These are phyloP conservation scores for Alauda arvensis DNA, from an alignment of 2,797 vertebrate species.

Conservation along the genomic window DNA sequence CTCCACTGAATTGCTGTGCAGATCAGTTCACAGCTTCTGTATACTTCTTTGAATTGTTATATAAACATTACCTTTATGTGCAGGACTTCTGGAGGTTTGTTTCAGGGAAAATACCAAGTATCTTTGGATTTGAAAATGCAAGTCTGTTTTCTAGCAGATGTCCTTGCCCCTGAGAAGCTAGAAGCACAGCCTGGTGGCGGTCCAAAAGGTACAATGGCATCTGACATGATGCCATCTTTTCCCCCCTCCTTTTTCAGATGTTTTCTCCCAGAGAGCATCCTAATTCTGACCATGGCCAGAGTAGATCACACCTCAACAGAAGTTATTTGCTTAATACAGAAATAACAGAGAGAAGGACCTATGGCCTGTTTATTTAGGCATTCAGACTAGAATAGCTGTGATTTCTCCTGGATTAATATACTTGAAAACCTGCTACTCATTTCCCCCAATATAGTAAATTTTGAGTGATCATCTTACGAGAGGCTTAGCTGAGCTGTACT, in stretches of 20 bases:
- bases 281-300: neutral
- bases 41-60: neutral
- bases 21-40: slow-evolving; percentile 4
- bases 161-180: neutral
- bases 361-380: neutral
- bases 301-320: neutral
- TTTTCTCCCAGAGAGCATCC: neutral
- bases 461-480: neutral
- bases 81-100: neutral
- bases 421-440: neutral
- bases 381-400: neutral
- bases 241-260: neutral
- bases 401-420: neutral
- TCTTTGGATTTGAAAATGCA: neutral
- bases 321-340: neutral
- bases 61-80: neutral
- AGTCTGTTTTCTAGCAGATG: neutral
- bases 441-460: neutral
- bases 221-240: neutral
- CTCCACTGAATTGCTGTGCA: neutral
- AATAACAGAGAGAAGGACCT: neutral
- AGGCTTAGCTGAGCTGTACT: neutral
- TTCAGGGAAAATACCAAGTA: neutral
- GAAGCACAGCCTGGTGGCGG: neutral
- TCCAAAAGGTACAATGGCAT: neutral